These are phyloP conservation scores for Lasioglossum figueresi DNA, from an alignment of 2,888 invertebrate species.

Conservation along the genomic window DNA sequence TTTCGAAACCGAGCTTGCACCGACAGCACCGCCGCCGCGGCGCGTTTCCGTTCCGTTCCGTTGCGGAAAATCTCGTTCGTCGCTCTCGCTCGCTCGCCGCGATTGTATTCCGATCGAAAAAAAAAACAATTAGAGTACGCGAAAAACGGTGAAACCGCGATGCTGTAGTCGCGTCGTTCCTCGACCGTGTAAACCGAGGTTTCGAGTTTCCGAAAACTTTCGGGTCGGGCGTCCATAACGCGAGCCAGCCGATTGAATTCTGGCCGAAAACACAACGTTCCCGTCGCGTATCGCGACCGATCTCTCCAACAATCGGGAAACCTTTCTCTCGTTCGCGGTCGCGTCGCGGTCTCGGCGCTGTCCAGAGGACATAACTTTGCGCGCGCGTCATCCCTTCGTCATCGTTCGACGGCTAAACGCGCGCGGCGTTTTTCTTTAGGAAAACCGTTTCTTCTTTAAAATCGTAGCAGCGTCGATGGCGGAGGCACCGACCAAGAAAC, in stretches of 20 bases:
- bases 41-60: neutral
- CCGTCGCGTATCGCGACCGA: neutral
- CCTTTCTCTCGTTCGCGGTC: neutral
- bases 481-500: neutral
- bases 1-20: neutral
- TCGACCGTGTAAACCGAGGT: constrained; percentile 2
- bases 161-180: neutral
- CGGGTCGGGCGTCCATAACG: neutral
- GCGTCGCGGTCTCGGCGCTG: neutral
- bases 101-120: constrained; percentile 1
- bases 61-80: neutral
- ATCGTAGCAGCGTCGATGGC: neutral
- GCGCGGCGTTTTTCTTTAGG: neutral
- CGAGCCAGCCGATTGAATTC: neutral
- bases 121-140: neutral
- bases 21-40: neutral
- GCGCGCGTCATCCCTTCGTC: constrained; percentile 4
- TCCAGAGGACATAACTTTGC: neutral
- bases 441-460: neutral
- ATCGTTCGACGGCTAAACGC: neutral
- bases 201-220: constrained; percentile 6
- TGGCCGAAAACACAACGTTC: neutral
- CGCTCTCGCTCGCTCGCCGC: neutral
- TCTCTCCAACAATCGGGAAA: neutral
- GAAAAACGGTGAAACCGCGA: neutral